phyloP scores from a whole-genome alignment of 2,797 vertebrate genomes.

The Sus cebifrons region DNA sequence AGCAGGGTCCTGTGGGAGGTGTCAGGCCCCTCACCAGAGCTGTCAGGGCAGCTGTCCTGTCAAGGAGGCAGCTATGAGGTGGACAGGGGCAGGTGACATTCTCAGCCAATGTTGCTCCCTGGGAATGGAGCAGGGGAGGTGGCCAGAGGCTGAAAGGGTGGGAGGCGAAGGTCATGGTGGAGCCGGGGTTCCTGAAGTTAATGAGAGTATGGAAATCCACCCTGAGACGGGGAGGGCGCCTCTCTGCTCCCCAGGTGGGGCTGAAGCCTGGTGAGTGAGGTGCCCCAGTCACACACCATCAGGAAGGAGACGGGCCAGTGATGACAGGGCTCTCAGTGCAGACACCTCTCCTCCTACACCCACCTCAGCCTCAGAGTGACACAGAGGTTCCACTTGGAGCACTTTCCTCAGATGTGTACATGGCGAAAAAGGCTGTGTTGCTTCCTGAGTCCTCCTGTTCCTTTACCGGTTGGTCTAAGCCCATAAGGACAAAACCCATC shows the following conservation, averaged over 20 bases:
- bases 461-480: neutral
- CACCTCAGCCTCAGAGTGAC: rapidly evolving
- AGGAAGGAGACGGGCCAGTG: too few relatives aligned
- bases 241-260: neutral
- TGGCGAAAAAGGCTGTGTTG: neutral
- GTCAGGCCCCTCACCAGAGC: neutral
- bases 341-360: too few relatives aligned
- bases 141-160: too few relatives aligned
- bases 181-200: neutral
- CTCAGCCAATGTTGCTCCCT: neutral
- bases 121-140: neutral
- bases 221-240: too few relatives aligned
- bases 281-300: too few relatives aligned
- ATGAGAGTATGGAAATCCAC: neutral
- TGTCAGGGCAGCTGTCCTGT: neutral
- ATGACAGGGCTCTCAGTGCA: too few relatives aligned
- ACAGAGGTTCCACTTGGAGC: neutral
- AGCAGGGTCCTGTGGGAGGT: neutral
- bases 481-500: rapidly evolving
- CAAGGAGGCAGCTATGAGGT: neutral
- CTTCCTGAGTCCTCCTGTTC: neutral
- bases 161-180: neutral
- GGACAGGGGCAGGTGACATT: rapidly evolving
- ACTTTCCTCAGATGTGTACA: neutral
- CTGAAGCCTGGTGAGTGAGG: too few relatives aligned